A percentile compares a stretch with the other conserved stretches of the same genome.
phyloP scores from a whole-genome alignment of 2,113 vertebrate species.

The Callipepla californica region DNA sequence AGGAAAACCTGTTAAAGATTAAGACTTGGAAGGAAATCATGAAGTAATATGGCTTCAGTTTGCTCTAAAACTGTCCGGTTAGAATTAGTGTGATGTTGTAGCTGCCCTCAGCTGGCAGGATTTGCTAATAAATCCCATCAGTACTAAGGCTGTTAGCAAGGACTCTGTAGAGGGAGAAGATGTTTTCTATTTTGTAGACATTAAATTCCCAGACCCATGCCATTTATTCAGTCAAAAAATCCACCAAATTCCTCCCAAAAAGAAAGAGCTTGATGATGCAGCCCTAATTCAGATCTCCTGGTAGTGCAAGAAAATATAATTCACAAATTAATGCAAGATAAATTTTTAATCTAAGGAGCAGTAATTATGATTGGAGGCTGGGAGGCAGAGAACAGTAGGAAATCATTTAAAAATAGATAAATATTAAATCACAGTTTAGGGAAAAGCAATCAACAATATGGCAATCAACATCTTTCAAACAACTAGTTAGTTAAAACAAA shows the following conservation, averaged over 20 bases:
- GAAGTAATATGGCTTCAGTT: not conserved
- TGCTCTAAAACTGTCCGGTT: not conserved
- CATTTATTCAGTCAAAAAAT: not conserved
- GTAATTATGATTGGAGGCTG: not conserved
- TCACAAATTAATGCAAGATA: not conserved
- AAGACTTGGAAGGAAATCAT: not conserved
- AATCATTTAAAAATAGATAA: not conserved
- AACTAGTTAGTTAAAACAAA: not conserved
- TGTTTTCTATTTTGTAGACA: not conserved
- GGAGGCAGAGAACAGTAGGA: not conserved
- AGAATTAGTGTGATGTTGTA: not conserved
- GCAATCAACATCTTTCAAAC: not conserved
- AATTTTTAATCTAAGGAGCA: not conserved
- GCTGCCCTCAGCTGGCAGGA: not conserved
- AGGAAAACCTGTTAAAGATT: not conserved
- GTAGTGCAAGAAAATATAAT: not conserved
- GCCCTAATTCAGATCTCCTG: not conserved
- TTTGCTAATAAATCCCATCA: not conserved
- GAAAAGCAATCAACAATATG: not conserved
- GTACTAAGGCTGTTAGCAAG: not conserved
- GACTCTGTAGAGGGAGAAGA: not conserved
- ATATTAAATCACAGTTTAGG: not conserved
- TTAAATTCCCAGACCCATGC: not conserved
- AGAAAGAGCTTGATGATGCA: not conserved
- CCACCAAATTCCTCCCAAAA: not conserved